phyloP scores from a whole-genome alignment of 2,888 invertebrate genomes.

The Harpagoxenus sublaevis region DNA sequence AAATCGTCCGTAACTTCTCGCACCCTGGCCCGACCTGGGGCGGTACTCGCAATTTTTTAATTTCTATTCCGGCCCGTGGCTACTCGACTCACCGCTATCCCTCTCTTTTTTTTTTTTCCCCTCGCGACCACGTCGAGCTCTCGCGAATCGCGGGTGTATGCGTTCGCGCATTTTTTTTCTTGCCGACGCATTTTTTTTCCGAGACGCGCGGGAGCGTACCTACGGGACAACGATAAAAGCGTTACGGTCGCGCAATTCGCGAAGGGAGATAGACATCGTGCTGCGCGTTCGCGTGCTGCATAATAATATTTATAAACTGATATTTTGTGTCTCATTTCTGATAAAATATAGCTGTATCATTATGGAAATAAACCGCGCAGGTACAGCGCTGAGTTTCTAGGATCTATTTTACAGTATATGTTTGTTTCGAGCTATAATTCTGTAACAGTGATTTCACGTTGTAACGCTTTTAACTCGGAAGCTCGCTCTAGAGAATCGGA shows the following conservation, averaged over 20 bases:
- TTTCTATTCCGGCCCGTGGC: slow-evolving; percentile 21
- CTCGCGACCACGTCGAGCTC: slow-evolving; percentile 4
- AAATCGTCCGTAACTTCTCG: slow-evolving; percentile 56
- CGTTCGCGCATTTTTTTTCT: slow-evolving; percentile 10
- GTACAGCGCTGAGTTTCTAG: not conserved
- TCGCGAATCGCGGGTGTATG: not conserved
- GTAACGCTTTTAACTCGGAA: not conserved
- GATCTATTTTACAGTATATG: not conserved
- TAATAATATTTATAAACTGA: slow-evolving; percentile 39
- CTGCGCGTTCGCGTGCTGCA: not conserved
- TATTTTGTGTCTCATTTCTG: slow-evolving; percentile 9
- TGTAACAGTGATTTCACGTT: not conserved
- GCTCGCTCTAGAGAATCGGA: not conserved
- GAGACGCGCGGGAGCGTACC: not conserved
- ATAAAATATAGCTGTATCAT: not conserved
- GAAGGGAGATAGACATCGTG: not conserved
- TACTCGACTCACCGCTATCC: not conserved
- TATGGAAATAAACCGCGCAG: not conserved
- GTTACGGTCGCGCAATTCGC: slow-evolving; percentile 22
- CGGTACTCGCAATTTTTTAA: slow-evolving; percentile 49
- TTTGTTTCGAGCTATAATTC: not conserved
- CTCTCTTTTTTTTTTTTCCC: no score
- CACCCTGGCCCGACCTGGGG: slow-evolving; percentile 6
- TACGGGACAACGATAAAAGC: slow-evolving; percentile 36
- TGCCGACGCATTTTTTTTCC: not conserved